phyloP scores from a whole-genome alignment of 2,888 invertebrate genomes.

The Gryllus longicercus region DNA sequence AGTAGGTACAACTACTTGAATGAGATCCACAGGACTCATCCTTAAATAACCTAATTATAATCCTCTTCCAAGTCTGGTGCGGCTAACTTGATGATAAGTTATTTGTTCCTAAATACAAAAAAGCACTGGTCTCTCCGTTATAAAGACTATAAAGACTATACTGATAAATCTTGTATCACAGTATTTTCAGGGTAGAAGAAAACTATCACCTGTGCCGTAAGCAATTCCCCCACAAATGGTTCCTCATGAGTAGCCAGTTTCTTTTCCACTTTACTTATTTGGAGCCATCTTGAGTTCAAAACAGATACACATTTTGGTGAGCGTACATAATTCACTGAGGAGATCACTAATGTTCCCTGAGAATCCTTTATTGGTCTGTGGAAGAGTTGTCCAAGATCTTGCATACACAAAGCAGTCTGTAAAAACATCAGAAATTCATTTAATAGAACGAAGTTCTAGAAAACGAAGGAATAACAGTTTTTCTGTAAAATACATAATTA shows the following conservation, averaged over 20 bases:
- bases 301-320: conserved; percentile 84
- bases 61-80: conserved; percentile 77
- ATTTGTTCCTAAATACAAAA: conserved; percentile 53
- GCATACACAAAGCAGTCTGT: conserved; percentile 81
- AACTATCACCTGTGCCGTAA: conserved; percentile 68
- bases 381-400: no score
- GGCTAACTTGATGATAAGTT: conserved; percentile 73
- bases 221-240: conserved; percentile 73
- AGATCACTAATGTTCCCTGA: conserved; percentile 86
- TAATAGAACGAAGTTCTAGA: no score
- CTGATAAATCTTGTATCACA: no score
- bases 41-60: conserved; percentile 95
- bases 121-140: conserved; percentile 12
- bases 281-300: conserved; percentile 88
- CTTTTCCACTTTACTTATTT: conserved; percentile 78
- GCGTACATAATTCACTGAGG: conserved; percentile 76
- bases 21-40: conserved; percentile 91
- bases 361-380: conserved; percentile 85
- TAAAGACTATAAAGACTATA: no score
- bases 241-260: conserved; percentile 71
- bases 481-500: no score
- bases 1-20: conserved; percentile 87
- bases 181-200: no score
- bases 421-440: conserved; percentile 31
- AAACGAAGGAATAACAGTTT: no score